A percentile compares a stretch with the other conserved stretches of the same genome.
These are phyloP conservation scores for Caenorhabditis panamensis DNA, from an alignment of 2,888 invertebrate genomes.

Conservation along the genomic window DNA sequence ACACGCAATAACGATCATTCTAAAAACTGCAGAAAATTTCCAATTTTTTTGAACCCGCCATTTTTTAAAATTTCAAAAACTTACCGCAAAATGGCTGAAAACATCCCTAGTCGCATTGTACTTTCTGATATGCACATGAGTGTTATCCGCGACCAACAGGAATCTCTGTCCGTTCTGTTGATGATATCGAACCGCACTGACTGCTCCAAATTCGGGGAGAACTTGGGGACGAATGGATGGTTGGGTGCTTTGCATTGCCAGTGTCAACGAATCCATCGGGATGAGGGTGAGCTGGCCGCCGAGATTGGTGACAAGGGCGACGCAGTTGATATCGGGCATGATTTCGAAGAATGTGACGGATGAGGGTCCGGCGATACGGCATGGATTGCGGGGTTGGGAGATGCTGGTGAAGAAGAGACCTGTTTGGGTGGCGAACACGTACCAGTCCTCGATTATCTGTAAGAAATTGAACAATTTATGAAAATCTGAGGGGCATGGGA, in stretches of 20 bases:
- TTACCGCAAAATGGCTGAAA: slow-evolving; percentile 69
- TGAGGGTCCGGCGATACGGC: slow-evolving; percentile 70
- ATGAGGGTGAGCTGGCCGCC: slow-evolving; percentile 54
- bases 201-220: slow-evolving; percentile 51
- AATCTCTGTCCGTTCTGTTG: slow-evolving; percentile 51
- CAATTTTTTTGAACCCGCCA: neutral
- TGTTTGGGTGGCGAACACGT: slow-evolving; percentile 74
- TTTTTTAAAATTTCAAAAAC: no score
- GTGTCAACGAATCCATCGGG: slow-evolving; percentile 60
- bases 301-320: slow-evolving; percentile 55
- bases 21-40: neutral
- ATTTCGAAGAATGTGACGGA: slow-evolving; percentile 67
- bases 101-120: slow-evolving; percentile 72
- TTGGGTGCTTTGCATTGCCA: slow-evolving; percentile 56
- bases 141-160: slow-evolving; percentile 63
- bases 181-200: slow-evolving; percentile 54
- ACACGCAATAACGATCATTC: neutral
- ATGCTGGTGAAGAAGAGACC: slow-evolving; percentile 75
- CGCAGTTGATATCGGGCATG: slow-evolving; percentile 65
- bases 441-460: slow-evolving; percentile 69
- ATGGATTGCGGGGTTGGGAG: slow-evolving; percentile 68
- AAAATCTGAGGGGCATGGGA: neutral
- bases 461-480: slow-evolving; percentile 12
- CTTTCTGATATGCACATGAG: slow-evolving; percentile 73
- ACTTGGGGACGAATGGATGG: slow-evolving; percentile 64